Evolutionary conservation across 1,140 invertebrate species (phyloP), one percentile per base, ranked within the genome.

Genomic region (Schlechtendalia chinensis): DNA sequence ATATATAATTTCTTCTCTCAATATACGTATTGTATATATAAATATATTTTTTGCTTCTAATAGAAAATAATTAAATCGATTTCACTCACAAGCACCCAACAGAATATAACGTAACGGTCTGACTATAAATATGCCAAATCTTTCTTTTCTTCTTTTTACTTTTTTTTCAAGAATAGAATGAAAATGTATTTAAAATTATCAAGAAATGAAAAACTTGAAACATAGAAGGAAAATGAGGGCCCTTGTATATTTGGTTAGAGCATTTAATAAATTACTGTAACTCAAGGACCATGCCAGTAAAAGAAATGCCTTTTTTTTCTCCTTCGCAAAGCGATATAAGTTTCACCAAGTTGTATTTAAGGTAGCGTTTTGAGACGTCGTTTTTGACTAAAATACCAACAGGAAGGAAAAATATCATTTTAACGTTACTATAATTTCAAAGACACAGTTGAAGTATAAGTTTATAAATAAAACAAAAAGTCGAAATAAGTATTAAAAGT

Each of bases 241-340:
- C 24, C 58, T 63, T 79, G 58, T 79, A 63, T 50, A 77, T 79
- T 79, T 79, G 75, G 58, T 79, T 79, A 47, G 14, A 63, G 58
- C 39, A 10, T 61, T 63, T 63, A 79, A 79, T 63, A 79, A 79
- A 63, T 63, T 63, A 79, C 39, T 19, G 16, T 79, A 45, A 16
- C 24, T 61, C 5, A 63, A 79, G 45, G 19, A 45, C 19, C 14
- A 22, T 59, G 14, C 19, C 14, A 45, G 39, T 63, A 17, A 17
- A 56, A 24, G 17, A 47, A 56, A 59, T 16, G 16, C 59, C 16
- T 77, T 61, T 77, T 53, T 61, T 79, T 63, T 16, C 27, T 61
- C 56, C 59, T n/a, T n/a, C 27, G 8, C 0, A 17, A 29, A 47
- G 16, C 45, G 24, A n/a, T 63, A 16, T 79, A 79, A 50, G 16